Conservation (phyloP, 64 coral and sea anemone species). For the Montipora cactus region DNA sequence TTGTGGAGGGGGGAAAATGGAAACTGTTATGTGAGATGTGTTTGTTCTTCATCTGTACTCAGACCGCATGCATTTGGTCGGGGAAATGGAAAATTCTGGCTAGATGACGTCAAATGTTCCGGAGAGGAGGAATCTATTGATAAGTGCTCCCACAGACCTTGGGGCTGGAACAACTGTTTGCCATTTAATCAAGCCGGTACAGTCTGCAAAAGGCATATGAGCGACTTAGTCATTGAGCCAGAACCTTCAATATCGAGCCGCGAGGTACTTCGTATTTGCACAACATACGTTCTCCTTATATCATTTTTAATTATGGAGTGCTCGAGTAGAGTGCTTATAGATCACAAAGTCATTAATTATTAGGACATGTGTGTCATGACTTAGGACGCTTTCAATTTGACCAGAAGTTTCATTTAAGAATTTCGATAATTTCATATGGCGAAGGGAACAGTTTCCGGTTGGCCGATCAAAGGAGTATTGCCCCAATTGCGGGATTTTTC, state of each 20-base stretch:
- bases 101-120: slow-evolving; percentile 75
- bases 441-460: too few species aligned
- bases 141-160: slow-evolving; percentile 70
- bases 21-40: neutral
- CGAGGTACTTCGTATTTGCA: slow-evolving; percentile 46
- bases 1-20: too few species aligned
- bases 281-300: neutral
- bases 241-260: slow-evolving; percentile 50
- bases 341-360: neutral
- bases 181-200: slow-evolving; percentile 63
- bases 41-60: neutral
- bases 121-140: slow-evolving; percentile 69
- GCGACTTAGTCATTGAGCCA: slow-evolving; percentile 59
- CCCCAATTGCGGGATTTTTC: too few species aligned
- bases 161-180: slow-evolving; percentile 71
- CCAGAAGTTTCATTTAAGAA: too few species aligned
- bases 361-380: too few species aligned
- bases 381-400: too few species aligned
- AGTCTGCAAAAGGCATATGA: slow-evolving; percentile 51
- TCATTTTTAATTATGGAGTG: neutral
- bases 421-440: too few species aligned
- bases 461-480: too few species aligned
- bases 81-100: slow-evolving; percentile 70
- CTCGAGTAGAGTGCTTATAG: neutral
- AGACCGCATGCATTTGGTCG: slow-evolving; percentile 64